Evolutionary conservation across 1,140 invertebrate species (phyloP).

Genomic region (Drosophila fuyamai): DNA sequence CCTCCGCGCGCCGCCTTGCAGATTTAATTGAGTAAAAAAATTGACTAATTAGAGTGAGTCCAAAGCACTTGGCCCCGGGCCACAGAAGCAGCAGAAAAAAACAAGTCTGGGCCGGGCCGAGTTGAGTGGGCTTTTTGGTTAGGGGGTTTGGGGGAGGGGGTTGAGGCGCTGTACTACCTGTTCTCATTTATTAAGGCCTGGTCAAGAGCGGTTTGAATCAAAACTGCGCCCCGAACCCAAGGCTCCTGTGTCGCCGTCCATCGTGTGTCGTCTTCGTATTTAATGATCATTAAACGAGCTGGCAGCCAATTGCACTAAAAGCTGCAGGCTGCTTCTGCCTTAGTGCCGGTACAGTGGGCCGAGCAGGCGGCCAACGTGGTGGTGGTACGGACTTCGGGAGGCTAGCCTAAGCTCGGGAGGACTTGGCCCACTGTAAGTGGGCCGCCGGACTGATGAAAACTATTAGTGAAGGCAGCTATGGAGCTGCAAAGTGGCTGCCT

Average conservation of each 20-base stretch:
- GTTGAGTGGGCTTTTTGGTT: conserved; percentile 2
- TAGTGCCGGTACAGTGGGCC: conserved; percentile 17
- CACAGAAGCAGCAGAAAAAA: conserved; percentile 56
- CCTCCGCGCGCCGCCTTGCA: conserved; percentile 50
- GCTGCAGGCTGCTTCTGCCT: conserved; percentile 55
- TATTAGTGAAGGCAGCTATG: conserved; percentile 62
- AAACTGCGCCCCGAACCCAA: conserved; percentile 50
- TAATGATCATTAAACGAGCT: conserved; percentile 82
- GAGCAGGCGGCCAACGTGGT: not conserved
- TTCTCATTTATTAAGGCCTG: conserved; percentile 81
- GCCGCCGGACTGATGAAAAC: conserved; percentile 74
- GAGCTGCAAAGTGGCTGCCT: conserved; percentile 71
- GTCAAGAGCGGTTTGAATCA: conserved; percentile 81
- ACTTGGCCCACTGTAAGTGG: conserved; percentile 10
- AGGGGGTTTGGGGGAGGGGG: not conserved
- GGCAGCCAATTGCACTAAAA: conserved; percentile 80
- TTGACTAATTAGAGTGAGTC: conserved; percentile 82
- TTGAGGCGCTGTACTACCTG: conserved; percentile 52
- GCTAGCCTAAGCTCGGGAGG: no score
- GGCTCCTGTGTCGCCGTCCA: conserved; percentile 34
- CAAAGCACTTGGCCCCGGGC: conserved; percentile 70
- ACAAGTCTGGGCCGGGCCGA: conserved; percentile 50
- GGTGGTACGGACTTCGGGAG: not conserved
- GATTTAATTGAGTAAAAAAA: conserved; percentile 82
- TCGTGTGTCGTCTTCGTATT: conserved; percentile 77